phyloP scores from a whole-genome alignment of 2,113 vertebrate genomes.

The Rhabdomys dilectus region DNA sequence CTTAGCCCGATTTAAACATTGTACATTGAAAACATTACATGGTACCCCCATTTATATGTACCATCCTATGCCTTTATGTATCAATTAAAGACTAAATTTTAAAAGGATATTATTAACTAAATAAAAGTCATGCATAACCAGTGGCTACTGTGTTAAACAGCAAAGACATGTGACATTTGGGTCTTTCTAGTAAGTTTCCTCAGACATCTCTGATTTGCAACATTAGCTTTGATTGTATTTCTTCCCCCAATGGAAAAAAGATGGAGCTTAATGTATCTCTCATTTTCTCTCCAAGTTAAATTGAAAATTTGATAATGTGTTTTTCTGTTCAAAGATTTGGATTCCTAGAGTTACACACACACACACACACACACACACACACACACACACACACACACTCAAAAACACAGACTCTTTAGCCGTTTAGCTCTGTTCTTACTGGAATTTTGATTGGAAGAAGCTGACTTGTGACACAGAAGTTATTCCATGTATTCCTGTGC shows the following conservation, averaged over 20 bases:
- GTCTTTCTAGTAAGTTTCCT: neutral
- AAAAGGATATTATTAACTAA: neutral
- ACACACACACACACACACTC: neutral
- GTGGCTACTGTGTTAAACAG: neutral
- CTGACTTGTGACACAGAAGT: neutral
- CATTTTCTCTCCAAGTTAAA: constrained; percentile 19
- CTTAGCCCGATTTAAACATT: neutral
- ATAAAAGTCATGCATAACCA: neutral
- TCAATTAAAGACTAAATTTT: neutral
- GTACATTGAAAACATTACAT: neutral
- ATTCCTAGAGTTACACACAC: neutral
- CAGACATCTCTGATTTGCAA: neutral
- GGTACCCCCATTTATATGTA: neutral
- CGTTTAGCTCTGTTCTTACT: neutral
- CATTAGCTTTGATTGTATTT: constrained; percentile 9
- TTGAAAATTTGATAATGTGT: neutral
- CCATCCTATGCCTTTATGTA: neutral
- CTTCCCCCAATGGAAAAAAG: neutral
- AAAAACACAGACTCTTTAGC: neutral
- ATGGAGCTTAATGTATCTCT: neutral
- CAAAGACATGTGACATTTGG: neutral
- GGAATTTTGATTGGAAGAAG: neutral
- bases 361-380: neutral
- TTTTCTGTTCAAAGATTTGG: constrained; percentile 35
- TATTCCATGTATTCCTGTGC: neutral